Base-by-base conservation (phyloP, 2,888 invertebrate species). In the Eristalis arbustorum region DNA sequence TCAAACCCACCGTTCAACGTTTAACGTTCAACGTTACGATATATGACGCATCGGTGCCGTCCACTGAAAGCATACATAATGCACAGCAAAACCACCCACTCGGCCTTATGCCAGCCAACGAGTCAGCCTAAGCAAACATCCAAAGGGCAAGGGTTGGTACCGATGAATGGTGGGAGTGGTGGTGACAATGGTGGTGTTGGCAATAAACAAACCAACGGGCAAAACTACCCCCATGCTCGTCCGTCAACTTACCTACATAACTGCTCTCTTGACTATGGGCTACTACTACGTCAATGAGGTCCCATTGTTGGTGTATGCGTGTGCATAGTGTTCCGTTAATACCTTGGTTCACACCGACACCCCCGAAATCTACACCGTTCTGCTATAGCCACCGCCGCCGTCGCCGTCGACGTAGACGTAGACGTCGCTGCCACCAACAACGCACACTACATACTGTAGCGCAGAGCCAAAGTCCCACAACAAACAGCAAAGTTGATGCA, bases 401-500 rank as follows among this genome's bases (percentile, higher is more conserved):
- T n/a, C 42, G 18, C 49, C n/a, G 42, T 13, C 42, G 42, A n/a
- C 42, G 42, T n/a, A n/a, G 18, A 42, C 61, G 61, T 25, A 25
- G 25, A 42, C 61, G 61, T 31, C 68, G 42, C 22, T 25, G 2
- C 22, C 37, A 22, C 63, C 13, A 37, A 72, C 42, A 59, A 10
- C 69, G 14, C 69, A 37, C 69, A 71, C 64, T 63, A 61, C 73
- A 72, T 59, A 42, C 72, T 56, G 71, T 66, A 59, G 59, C 11
- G 42, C 59, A 42, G 78, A 75, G 62, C 69, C 73, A 82, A 85
- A 85, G 82, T 87, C 83, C 78, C 87, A 87, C 87, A 87, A 72
- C 82, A 78, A 81, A 82, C 77, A 87, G 82, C 87, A 78, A 87
- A 87, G 87, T 83, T 87, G 87, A 87, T 87, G 87, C 87, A 87